Base-by-base conservation (phyloP, 2,113 vertebrate genomes). In the Poeciliopsis turrubarensis region DNA sequence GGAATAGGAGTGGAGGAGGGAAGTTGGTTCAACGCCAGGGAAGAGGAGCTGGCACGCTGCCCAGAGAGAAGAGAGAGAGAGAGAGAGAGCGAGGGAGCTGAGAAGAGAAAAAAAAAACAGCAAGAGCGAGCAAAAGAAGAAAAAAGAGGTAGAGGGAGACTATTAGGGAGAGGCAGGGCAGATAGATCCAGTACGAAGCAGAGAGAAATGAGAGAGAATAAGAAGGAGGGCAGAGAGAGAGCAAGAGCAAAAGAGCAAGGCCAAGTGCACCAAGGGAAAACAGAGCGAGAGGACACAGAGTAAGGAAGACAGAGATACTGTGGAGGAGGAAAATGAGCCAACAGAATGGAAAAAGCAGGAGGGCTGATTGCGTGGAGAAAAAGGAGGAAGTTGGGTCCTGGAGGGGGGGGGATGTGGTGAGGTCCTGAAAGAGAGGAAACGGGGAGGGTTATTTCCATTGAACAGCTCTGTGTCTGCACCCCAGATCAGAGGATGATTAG, bases 401-500 rank as follows among this genome's bases (percentile, higher is more conserved):
- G n/a, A n/a, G n/a, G 76, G 65, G 44, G 68, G 47, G 54, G 72
- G n/a, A 26, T 81, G 65, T 27, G 82, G 22, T 78, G 26, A 34
- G n/a, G 0, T 44, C 37, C 7, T 77, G 72, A 79, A 80, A 64
- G 85, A 73, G 73, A 78, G 82, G 68, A 79, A 84, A 54, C 60
- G 62, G 79, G 74, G 72, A 77, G 67, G 63, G 69, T 62, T 68
- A 82, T 74, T 84, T 83, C 82, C 83, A 85, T 27, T 79, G 78
- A 87, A 85, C 77, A 78, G 75, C 81, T 54, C 73, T 75, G 78
- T 61, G 81, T 70, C 85, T 79, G 65, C 47, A 85, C 72, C 78
- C 79, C 80, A 87, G 89, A 89, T 93, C 87, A 85, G 81, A 39
- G 81, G 84, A 73, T 91, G 89, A 94, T 93, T 93, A 92, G 89